Conservation (phyloP, 1,140 invertebrate species). For the Dinothrombium tinctorium region DNA sequence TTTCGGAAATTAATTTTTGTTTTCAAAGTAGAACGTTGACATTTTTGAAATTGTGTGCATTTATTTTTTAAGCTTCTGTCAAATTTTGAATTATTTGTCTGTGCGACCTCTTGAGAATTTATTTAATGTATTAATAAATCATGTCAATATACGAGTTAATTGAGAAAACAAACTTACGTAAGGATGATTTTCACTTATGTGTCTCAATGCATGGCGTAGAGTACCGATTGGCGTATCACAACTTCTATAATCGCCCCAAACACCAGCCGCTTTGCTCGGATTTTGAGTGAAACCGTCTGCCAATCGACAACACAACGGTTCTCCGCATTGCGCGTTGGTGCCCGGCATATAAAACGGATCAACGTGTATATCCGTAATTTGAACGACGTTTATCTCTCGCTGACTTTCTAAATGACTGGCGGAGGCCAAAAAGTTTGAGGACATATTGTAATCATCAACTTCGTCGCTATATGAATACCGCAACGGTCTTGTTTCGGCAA, state of each 20-base stretch:
- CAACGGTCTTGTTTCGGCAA: too few relatives aligned
- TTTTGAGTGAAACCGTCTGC: constrained; percentile 26
- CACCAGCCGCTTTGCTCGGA: constrained; percentile 51
- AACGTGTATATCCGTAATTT: constrained; percentile 77
- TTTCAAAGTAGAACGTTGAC: too few relatives aligned
- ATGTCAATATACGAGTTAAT: too few relatives aligned
- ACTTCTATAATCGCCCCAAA: constrained; percentile 69
- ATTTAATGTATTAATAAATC: too few relatives aligned
- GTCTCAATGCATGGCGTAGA: constrained; percentile 65
- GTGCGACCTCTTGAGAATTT: too few relatives aligned
- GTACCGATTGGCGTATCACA: constrained; percentile 73
- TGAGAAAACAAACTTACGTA: constrained; percentile 11
- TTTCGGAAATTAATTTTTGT: too few relatives aligned
- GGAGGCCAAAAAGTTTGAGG: background rate
- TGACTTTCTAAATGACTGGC: background rate
- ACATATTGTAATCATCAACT: background rate
- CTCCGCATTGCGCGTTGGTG: constrained; percentile 63
- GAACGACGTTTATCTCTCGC: constrained; percentile 43
- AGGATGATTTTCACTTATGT: constrained; percentile 53
- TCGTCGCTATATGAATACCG: background rate
- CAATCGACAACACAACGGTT: constrained; percentile 62
- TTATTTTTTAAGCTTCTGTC: too few relatives aligned
- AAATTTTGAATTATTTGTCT: too few relatives aligned
- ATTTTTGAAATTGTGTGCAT: too few relatives aligned
- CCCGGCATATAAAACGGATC: constrained; percentile 79